Base-by-base conservation (phyloP, 2,113 vertebrate genomes). In the Marmota monax region DNA sequence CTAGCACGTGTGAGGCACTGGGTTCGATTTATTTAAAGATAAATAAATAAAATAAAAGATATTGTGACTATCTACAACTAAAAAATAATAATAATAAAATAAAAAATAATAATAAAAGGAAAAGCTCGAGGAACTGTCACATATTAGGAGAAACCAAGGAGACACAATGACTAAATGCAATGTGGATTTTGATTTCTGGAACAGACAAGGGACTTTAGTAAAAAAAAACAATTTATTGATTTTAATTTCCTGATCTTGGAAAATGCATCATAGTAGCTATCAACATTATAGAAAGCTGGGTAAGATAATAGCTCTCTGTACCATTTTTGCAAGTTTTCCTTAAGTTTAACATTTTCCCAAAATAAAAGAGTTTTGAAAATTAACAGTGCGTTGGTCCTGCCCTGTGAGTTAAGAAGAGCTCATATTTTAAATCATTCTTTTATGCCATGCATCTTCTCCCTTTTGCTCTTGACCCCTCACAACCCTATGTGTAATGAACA, bases 321-420 rank as follows among this genome's bases (percentile, higher is more conserved):
- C 4, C 14, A 45, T 18, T 53, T 83, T 70, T 82, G 51, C 34
- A 80, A 39, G 6, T 74, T 96, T 89, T 79, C n/a, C n/a, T 85
- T 90, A 65, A 11, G 69, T 87, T 39, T 73, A 69, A 87, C 86
- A 70, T 80, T 82, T 86, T 94, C 90, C 80, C 37, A 48, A 48
- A 86, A 37, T 77, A 39, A 78, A 88, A 6, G 25, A 2, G 0
- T 74, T 61, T 65, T 1, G 2, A 39, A 56, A 51, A 74, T 65
- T 48, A 48, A 73, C 8, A 11, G 18, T 63, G 37, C 51, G 16
- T 70, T 5, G 8, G 17, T 51, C 51, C 25, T 79, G 34, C 37
- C 37, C 37, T 90, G 72, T 69, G 32, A 84, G 10, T 29, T 34
- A 58, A 79, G 34, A 17, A 73, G 20, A 32, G 58, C 10, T 76